Evolutionary conservation across 2,888 invertebrate species (phyloP).

Genomic region (Nebria brevicollis): DNA sequence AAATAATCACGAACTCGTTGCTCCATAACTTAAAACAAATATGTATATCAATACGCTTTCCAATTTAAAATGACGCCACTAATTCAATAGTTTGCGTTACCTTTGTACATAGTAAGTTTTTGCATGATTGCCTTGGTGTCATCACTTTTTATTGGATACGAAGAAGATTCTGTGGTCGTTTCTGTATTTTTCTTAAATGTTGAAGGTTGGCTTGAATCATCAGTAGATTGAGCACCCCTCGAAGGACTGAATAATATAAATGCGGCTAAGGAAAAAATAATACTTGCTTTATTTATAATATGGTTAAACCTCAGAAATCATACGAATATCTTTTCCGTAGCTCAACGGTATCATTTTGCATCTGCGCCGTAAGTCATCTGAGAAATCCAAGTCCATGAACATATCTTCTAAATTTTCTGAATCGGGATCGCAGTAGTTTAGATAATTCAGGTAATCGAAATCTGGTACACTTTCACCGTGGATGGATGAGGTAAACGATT

Average conservation of each 20-base stretch:
- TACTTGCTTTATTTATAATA: not conserved
- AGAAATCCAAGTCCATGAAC: not conserved
- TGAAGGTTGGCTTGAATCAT: not conserved
- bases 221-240: not conserved
- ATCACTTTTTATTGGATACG: not conserved
- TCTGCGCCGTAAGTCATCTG: not conserved
- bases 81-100: not conserved
- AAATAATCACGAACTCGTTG: conserved; percentile 30
- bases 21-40: conserved; percentile 23
- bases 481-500: not conserved
- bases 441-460: not conserved
- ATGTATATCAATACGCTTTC: not conserved
- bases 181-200: not conserved
- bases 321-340: not conserved
- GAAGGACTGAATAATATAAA: not conserved
- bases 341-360: not conserved
- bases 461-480: not conserved
- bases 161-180: not conserved
- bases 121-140: not conserved
- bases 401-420: not conserved
- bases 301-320: not conserved
- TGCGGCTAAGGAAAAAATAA: not conserved
- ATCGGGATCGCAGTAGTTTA: not conserved
- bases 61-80: not conserved
- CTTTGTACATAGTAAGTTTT: not conserved